Conservation (phyloP, 2,113 vertebrate species). For the Panurus biarmicus region DNA sequence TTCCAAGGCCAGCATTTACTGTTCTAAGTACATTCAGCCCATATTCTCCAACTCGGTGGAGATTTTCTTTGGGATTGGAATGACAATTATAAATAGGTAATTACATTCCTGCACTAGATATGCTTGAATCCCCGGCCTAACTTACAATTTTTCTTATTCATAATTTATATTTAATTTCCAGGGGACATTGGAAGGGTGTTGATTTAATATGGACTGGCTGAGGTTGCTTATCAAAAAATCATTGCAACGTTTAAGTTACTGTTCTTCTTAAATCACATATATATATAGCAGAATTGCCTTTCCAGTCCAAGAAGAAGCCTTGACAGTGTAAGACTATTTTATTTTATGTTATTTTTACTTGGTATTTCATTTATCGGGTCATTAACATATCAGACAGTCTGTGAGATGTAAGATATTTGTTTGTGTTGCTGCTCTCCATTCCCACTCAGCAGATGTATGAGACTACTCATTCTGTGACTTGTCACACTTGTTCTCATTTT, state of each 20-base stretch:
- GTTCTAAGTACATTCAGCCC: neutral
- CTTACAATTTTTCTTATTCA: neutral
- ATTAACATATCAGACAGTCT: neutral
- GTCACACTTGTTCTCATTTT: neutral
- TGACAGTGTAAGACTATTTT: neutral
- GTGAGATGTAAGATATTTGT: neutral
- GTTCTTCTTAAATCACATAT: neutral
- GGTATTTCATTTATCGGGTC: neutral
- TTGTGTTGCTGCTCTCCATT: neutral
- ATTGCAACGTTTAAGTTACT: neutral
- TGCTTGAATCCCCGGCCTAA: neutral
- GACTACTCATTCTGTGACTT: neutral
- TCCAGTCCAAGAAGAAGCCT: neutral
- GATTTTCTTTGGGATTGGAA: neutral
- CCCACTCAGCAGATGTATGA: neutral
- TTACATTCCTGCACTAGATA: neutral
- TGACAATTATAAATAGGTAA: neutral
- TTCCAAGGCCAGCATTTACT: neutral
- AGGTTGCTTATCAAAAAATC: neutral
- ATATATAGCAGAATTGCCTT: neutral
- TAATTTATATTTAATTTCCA: neutral
- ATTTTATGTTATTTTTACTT: neutral
- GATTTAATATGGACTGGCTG: neutral
- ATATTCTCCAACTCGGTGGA: neutral
- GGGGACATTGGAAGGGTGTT: rapidly evolving